A percentile compares a stretch with the other conserved stretches of the same genome.
phyloP scores from a whole-genome alignment of 2,888 invertebrate species.

The Drosophila picticornis region DNA sequence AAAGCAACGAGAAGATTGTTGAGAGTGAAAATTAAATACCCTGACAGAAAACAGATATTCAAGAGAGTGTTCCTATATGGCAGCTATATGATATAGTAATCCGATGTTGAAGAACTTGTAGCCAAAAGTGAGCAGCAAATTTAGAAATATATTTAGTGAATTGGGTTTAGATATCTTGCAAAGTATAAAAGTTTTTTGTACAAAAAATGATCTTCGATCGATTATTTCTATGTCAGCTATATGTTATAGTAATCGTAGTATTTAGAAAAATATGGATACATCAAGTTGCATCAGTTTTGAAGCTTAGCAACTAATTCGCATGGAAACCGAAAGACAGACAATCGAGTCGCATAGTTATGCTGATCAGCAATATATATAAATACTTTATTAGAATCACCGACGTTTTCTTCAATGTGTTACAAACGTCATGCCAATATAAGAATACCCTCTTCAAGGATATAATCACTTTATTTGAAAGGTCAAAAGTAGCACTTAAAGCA shows the following conservation, averaged over 20 bases:
- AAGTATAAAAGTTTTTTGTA: neutral
- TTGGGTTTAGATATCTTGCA: neutral
- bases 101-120: neutral
- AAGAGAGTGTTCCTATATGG: neutral
- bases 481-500: neutral
- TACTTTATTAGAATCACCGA: neutral
- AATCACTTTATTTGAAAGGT: constrained; percentile 31
- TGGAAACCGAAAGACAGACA: neutral
- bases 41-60: neutral
- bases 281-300: neutral
- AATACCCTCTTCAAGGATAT: neutral
- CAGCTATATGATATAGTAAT: neutral
- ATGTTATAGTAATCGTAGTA: neutral
- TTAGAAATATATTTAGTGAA: neutral
- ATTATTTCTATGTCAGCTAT: neutral
- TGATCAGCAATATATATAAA: neutral
- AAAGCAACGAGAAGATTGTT: neutral
- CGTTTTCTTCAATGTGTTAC: neutral
- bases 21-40: neutral
- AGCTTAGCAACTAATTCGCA: neutral
- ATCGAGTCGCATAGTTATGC: neutral
- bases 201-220: neutral
- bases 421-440: neutral
- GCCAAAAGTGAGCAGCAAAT: neutral
- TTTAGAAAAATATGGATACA: neutral